phyloP scores from a whole-genome alignment of 2,888 invertebrate genomes.

The Pandemis corylana region DNA sequence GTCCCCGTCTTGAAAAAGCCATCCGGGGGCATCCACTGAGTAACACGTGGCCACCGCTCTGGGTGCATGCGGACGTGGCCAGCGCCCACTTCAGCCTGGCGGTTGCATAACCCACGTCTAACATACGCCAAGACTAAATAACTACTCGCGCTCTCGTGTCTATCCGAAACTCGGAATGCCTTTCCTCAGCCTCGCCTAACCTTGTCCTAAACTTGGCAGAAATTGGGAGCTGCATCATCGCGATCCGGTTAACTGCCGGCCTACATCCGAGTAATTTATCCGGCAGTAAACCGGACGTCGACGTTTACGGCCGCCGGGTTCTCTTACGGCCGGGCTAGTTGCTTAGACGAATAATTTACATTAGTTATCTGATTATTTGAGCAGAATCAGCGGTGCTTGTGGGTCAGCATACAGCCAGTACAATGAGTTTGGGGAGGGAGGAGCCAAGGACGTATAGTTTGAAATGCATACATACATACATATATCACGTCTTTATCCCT shows the following conservation, averaged over 20 bases:
- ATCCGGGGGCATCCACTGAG: too few species aligned
- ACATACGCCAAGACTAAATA: too few species aligned
- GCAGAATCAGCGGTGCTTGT: neutral
- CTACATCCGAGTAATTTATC: slow-evolving; percentile 18
- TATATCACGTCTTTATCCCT: too few species aligned
- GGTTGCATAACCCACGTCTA: too few species aligned
- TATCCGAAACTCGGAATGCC: neutral
- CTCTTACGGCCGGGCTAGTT: neutral
- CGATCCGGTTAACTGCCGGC: slow-evolving; percentile 12
- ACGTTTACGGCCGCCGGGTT: slow-evolving; percentile 11
- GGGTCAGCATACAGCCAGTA: neutral
- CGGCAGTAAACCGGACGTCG: slow-evolving; percentile 21
- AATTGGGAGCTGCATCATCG: slow-evolving; percentile 13
- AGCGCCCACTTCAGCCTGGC: too few species aligned
- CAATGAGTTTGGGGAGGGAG: neutral
- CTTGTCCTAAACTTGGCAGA: neutral
- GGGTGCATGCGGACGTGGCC: too few species aligned
- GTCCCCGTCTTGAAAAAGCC: too few species aligned
- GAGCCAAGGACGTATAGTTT: too few species aligned
- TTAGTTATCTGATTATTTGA: slow-evolving; percentile 13
- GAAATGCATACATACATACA: too few species aligned
- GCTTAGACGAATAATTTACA: neutral
- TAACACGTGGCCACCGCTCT: too few species aligned
- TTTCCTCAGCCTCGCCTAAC: neutral
- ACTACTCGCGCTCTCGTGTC: neutral